phyloP scores from a whole-genome alignment of 37 sponge, comb jelly and placozoan species.

The Axinella damicornis region DNA sequence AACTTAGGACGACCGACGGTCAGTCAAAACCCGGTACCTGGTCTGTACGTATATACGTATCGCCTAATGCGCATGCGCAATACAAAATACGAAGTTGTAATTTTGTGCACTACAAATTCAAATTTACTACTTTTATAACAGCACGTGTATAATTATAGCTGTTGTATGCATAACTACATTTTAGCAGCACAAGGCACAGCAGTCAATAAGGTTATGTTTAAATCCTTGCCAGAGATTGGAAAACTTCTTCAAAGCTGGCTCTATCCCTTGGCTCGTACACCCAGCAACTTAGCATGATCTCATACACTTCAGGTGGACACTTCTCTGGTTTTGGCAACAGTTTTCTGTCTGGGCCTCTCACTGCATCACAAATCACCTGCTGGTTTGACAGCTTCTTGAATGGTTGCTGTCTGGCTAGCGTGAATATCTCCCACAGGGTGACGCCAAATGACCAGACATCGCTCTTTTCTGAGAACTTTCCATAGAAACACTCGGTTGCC shows the following conservation, averaged over 20 bases:
- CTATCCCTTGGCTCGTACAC: slow-evolving; percentile 57
- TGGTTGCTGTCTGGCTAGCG: slow-evolving; percentile 61
- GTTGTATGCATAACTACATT: no score
- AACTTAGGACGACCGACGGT: no score
- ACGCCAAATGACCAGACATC: slow-evolving; percentile 90
- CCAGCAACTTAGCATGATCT: slow-evolving; percentile 70
- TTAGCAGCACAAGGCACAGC: no score
- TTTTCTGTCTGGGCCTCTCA: slow-evolving; percentile 44
- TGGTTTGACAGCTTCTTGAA: slow-evolving; percentile 67
- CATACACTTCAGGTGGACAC: slow-evolving; percentile 71
- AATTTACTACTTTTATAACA: no score
- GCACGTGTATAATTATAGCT: no score
- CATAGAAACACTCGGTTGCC: slow-evolving; percentile 88
- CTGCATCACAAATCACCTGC: slow-evolving; percentile 70
- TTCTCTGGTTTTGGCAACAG: slow-evolving; percentile 45
- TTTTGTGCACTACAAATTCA: no score
- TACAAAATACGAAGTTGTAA: no score
- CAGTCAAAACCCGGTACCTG: no score
- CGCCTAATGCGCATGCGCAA: no score
- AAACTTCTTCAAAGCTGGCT: slow-evolving; percentile 62
- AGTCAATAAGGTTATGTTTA: neutral
- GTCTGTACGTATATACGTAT: no score
- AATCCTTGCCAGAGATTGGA: slow-evolving; percentile 34
- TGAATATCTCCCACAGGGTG: slow-evolving; percentile 88
- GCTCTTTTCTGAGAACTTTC: slow-evolving; percentile 81